Base-by-base conservation (phyloP, 2,113 vertebrate genomes). In the Ochotona curzoniae region DNA sequence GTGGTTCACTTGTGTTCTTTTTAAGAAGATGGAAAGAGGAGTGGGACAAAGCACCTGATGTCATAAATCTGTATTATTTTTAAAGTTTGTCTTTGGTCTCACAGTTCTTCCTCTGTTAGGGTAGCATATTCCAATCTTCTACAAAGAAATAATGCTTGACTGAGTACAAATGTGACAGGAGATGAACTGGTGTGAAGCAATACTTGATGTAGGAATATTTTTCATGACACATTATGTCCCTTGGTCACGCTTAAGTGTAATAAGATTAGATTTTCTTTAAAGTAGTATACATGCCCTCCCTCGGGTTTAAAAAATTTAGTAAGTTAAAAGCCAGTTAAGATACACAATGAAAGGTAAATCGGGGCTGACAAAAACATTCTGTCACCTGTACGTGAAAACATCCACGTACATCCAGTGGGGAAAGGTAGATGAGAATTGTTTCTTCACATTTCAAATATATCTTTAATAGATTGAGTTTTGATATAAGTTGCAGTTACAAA, bases 401-500 rank as follows among this genome's bases (percentile, higher is more conserved):
- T 4, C 51, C 17, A 25, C 7, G 0, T 44, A 18, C 15, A 9
- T n/a, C 9, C 6, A 66, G 5, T 10, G 10, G 73, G 67, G 47
- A 74, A 32, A 32, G 5, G 14, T 32, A 28, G 38, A 2, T 3
- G 49, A 78, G 21, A 30, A 83, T 67, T 82, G 32, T 60, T 64
- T 38, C 84, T 92, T 26, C 4, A 38, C 73, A 74, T 86, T 86
- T 91, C 28, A 94, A 89, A 66, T 69, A 54, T 60, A 28, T 30
- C 35, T 85, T 76, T 28, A 87, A 73, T 35, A 20, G 51, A 44
- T 44, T 44, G 38, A 28, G 17, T 12, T 90, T 9, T 74, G 30
- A 47, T 69, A 4, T 47, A 78, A 47, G 38, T 64, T 69, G 38
- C 38, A 44, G 38, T 44, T 44, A 44, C 38, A 44, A 69, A 44